These are phyloP conservation scores for Acrossocheilus fasciatus DNA, from an alignment of 2,797 vertebrate species.

Conservation along the genomic window DNA sequence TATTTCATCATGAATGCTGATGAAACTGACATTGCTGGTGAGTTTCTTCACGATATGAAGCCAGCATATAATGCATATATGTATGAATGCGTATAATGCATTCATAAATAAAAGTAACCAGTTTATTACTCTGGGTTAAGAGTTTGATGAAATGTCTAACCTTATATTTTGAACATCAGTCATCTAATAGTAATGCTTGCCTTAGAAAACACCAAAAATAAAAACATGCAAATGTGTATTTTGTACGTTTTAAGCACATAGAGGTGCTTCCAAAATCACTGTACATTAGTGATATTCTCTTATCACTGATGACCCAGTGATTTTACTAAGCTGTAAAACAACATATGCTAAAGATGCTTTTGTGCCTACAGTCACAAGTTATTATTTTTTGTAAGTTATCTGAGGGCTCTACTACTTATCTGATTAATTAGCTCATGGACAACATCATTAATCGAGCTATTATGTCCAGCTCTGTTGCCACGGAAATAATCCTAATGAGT, in stretches of 20 bases:
- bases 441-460: conserved; percentile 80
- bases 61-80: background rate
- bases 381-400: conserved; percentile 64
- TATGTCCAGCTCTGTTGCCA: conserved; percentile 73
- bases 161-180: background rate
- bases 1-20: background rate
- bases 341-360: background rate
- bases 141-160: background rate
- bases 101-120: background rate
- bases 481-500: conserved; percentile 80
- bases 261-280: background rate
- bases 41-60: background rate
- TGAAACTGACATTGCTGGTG: background rate
- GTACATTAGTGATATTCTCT: background rate
- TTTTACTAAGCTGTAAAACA: background rate
- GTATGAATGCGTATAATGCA: background rate
- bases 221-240: background rate
- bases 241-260: background rate
- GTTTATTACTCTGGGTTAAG: background rate
- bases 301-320: background rate
- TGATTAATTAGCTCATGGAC: conserved; percentile 82
- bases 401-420: conserved; percentile 70
- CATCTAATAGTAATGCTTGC: background rate
- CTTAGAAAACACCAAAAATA: background rate
- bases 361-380: conserved; percentile 49